These are phyloP conservation scores for Neodiprion pinetum DNA, from an alignment of 1,140 invertebrate genomes.

Conservation along the genomic window DNA sequence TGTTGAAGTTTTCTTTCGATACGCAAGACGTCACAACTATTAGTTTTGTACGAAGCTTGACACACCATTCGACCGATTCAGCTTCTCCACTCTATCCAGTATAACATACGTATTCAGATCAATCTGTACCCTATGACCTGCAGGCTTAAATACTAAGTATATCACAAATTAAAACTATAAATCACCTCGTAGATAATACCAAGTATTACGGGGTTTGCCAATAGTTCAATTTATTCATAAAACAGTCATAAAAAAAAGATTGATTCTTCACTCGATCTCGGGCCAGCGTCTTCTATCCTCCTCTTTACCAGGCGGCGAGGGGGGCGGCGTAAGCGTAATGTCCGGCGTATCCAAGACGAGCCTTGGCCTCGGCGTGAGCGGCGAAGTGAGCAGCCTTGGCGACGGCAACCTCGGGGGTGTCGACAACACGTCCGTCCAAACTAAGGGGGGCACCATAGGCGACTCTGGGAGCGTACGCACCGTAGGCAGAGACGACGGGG, in stretches of 20 bases:
- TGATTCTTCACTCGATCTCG: too few relatives aligned
- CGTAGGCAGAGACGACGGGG: not conserved
- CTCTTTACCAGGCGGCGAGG: not conserved
- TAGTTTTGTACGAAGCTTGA: too few relatives aligned
- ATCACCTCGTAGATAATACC: too few relatives aligned
- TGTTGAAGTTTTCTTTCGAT: too few relatives aligned
- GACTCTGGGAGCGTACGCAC: conserved; percentile 12
- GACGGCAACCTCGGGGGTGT: conserved; percentile 45
- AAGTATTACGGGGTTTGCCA: not conserved
- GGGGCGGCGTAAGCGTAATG: not conserved
- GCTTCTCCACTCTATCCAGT: too few relatives aligned
- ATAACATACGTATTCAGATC: too few relatives aligned
- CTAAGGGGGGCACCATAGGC: conserved; percentile 37
- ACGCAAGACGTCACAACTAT: too few relatives aligned
- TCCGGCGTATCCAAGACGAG: conserved; percentile 1
- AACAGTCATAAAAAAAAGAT: not conserved
- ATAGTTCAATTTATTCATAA: not conserved
- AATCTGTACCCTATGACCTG: too few relatives aligned
- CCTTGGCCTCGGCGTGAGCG: conserved; percentile 39
- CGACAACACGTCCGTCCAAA: conserved; percentile 43
- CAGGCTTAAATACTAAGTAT: too few relatives aligned
- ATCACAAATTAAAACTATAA: too few relatives aligned
- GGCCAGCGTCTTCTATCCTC: not conserved
- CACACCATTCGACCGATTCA: too few relatives aligned
- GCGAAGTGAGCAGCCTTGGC: conserved; percentile 50